A percentile compares a stretch with the other conserved stretches of the same genome.
Conservation (phyloP, 2,888 invertebrate species). For the Thelaira solivaga region DNA sequence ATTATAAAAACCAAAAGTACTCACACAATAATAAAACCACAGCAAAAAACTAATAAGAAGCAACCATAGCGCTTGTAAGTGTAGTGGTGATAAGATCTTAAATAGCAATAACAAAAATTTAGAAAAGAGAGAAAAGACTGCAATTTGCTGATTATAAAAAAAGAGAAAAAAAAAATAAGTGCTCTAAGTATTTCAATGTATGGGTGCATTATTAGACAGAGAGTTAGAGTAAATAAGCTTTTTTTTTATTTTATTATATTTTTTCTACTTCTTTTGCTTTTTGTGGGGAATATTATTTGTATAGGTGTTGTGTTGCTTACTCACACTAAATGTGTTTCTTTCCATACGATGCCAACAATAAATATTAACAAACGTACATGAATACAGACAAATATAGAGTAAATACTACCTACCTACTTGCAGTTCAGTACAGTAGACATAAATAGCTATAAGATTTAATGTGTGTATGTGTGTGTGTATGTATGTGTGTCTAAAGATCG, state of each 20-base stretch:
- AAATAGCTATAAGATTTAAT: background rate
- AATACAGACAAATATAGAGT: too few relatives aligned
- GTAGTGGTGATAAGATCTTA: slow-evolving; percentile 34
- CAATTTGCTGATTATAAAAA: background rate
- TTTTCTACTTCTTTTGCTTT: too few relatives aligned
- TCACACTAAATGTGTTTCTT: background rate
- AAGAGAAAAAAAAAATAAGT: slow-evolving; percentile 11
- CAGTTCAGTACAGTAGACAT: background rate
- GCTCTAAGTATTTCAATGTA: background rate
- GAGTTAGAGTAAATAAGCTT: slow-evolving; percentile 35
- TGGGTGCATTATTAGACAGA: slow-evolving; percentile 29
- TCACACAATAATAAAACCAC: background rate
- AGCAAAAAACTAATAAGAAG: slow-evolving; percentile 16
- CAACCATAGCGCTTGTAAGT: background rate
- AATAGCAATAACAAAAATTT: background rate
- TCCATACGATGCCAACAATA: background rate
- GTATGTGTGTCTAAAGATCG: background rate
- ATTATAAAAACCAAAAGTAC: slow-evolving; percentile 5
- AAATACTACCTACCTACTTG: slow-evolving; percentile 8
- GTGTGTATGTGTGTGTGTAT: background rate
- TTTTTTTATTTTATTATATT: too few relatives aligned
- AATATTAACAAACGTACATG: too few relatives aligned
- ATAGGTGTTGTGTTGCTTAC: background rate
- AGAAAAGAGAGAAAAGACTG: slow-evolving; percentile 1
- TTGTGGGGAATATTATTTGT: slow-evolving; percentile 7